These are phyloP conservation scores for Triops cancriformis DNA, from an alignment of 1,140 invertebrate species.

Conservation along the genomic window DNA sequence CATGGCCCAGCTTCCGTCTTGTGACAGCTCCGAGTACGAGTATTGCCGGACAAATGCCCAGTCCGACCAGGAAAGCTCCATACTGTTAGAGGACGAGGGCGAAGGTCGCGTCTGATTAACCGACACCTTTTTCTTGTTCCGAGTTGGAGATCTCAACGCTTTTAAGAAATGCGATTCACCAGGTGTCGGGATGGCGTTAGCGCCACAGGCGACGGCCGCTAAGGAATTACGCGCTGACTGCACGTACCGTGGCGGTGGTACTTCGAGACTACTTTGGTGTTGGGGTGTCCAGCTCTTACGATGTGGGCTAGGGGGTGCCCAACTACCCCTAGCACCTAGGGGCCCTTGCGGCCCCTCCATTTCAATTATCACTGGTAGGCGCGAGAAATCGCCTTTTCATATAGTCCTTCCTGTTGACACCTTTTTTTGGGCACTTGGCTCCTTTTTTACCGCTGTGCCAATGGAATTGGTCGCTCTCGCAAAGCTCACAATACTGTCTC, in stretches of 20 bases:
- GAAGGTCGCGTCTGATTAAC: background rate
- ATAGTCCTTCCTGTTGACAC: background rate
- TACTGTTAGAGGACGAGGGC: background rate
- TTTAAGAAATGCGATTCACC: background rate
- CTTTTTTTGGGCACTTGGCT: background rate
- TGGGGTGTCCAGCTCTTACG: slow-evolving; percentile 24
- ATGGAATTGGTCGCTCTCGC: slow-evolving; percentile 7
- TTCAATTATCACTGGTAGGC: background rate
- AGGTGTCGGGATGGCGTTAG: background rate
- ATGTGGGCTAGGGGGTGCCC: slow-evolving; percentile 4
- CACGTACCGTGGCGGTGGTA: slow-evolving; percentile 22
- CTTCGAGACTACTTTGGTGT: slow-evolving; percentile 25
- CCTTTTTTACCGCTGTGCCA: background rate
- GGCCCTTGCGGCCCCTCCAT: slow-evolving; percentile 22
- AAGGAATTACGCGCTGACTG: slow-evolving; percentile 25
- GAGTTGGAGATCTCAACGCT: background rate
- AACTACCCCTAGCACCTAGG: slow-evolving; percentile 20
- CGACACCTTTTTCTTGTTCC: background rate
- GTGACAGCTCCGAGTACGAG: background rate
- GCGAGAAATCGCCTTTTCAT: background rate
- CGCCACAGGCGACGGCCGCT: slow-evolving; percentile 16
- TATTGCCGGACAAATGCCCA: background rate
- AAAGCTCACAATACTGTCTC: slow-evolving; percentile 1
- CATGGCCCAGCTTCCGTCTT: background rate
- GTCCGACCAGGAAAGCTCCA: background rate